phyloP scores from a whole-genome alignment of 2,888 invertebrate genomes.

The Magallana nippona region DNA sequence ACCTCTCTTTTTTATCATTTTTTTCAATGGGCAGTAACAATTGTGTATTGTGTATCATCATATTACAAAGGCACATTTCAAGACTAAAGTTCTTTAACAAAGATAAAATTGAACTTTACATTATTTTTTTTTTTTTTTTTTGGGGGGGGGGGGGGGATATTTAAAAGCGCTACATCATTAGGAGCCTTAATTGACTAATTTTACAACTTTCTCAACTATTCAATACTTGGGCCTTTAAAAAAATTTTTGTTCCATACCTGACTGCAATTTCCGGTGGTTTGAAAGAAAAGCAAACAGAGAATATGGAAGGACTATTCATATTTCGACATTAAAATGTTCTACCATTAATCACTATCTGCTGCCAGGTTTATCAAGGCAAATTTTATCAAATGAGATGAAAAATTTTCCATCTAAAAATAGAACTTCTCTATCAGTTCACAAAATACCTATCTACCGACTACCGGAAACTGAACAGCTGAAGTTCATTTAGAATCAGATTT shows the following conservation, averaged over 20 bases:
- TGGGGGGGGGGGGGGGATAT: too few species aligned
- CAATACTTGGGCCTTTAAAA: conserved; percentile 19
- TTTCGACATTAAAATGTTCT: conserved; percentile 23
- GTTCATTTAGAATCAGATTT: background rate
- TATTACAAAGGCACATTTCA: background rate
- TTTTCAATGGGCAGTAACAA: background rate
- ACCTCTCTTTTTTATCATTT: background rate
- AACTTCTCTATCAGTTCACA: conserved; percentile 18
- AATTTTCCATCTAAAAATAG: conserved; percentile 19
- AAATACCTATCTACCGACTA: conserved; percentile 33
- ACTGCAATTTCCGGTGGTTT: conserved; percentile 27
- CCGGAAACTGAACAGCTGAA: conserved; percentile 29
- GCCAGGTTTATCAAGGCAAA: conserved; percentile 19
- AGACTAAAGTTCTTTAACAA: background rate
- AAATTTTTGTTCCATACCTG: conserved; percentile 5
- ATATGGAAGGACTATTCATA: conserved; percentile 25
- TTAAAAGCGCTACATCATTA: conserved; percentile 4
- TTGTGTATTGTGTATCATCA: background rate
- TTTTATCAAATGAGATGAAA: conserved; percentile 35
- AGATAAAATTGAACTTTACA: background rate
- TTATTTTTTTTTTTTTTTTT: background rate
- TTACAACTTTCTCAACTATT: conserved; percentile 31
- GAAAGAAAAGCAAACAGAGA: conserved; percentile 17
- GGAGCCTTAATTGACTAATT: background rate
- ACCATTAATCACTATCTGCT: conserved; percentile 27